A percentile compares a stretch with the other conserved stretches of the same genome.
These are phyloP conservation scores for Drosophila sordidapex DNA, from an alignment of 2,888 invertebrate genomes.

Conservation along the genomic window DNA sequence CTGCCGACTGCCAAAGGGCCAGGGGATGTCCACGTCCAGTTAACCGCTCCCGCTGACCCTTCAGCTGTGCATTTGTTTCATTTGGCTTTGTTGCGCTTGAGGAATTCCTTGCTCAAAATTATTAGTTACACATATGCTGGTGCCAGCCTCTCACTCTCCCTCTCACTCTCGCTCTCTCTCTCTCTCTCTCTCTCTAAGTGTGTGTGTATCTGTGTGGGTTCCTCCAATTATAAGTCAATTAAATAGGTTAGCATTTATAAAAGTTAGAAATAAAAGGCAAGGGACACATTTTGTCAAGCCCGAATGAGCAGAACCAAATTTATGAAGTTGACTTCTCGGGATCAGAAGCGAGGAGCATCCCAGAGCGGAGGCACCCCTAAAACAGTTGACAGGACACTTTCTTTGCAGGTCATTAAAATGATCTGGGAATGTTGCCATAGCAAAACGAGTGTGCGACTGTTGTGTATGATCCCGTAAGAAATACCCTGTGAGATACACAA, in stretches of 20 bases:
- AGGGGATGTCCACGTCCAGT: conserved; percentile 28
- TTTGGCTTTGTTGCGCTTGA: conserved; percentile 77
- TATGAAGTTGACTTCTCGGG: conserved; percentile 64
- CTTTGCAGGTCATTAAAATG: conserved; percentile 31
- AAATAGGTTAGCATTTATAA: conserved; percentile 77
- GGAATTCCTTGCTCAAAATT: conserved; percentile 75
- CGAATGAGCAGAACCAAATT: conserved; percentile 72
- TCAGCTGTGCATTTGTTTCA: conserved; percentile 13
- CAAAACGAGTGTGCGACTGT: neutral
- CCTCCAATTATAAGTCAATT: conserved; percentile 83
- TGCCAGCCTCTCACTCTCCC: conserved; percentile 32
- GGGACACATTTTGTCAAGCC: conserved; percentile 79
- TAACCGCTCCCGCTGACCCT: conserved; percentile 20
- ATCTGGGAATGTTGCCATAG: conserved; percentile 25
- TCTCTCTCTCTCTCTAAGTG: neutral
- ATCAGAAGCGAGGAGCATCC: conserved; percentile 42
- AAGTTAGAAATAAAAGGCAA: conserved; percentile 70
- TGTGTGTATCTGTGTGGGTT: conserved; percentile 46
- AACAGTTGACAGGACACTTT: conserved; percentile 37
- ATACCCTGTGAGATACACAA: neutral
- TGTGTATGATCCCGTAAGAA: neutral
- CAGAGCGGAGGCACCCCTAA: conserved; percentile 24
- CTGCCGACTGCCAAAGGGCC: conserved; percentile 26
- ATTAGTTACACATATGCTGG: conserved; percentile 80
- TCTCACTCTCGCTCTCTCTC: neutral